phyloP scores from a whole-genome alignment of 2,888 invertebrate genomes.

The Asteroscopus sphinx region DNA sequence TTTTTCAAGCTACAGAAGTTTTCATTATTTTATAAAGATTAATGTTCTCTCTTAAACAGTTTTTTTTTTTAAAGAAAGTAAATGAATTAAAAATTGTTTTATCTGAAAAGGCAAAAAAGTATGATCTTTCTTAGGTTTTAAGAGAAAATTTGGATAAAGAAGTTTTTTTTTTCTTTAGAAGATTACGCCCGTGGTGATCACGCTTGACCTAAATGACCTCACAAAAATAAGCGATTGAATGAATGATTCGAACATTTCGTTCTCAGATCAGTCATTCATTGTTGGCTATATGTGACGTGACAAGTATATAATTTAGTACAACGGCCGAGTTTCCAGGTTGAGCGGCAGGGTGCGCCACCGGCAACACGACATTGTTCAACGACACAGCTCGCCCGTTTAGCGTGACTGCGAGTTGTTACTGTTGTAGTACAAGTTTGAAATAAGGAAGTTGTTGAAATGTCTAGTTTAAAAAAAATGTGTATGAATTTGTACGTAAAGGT shows the following conservation, averaged over 20 bases:
- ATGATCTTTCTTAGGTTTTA: no score
- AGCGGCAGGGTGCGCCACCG: constrained; percentile 51
- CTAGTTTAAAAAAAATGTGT: neutral
- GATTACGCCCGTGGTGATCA: neutral
- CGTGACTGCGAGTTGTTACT: constrained; percentile 59
- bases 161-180: no score
- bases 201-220: neutral
- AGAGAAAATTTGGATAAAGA: no score
- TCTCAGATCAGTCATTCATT: constrained; percentile 26
- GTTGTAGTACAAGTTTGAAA: constrained; percentile 31
- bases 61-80: no score
- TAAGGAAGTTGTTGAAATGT: constrained; percentile 3
- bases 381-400: constrained; percentile 56
- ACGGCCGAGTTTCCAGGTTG: constrained; percentile 29
- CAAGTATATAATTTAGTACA: constrained; percentile 41
- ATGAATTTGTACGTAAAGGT: no score
- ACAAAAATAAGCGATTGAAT: neutral
- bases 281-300: constrained; percentile 35
- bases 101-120: no score
- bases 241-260: constrained; percentile 1
- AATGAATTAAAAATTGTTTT: no score
- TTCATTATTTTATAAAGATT: no score
- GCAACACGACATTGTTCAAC: constrained; percentile 55
- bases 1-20: no score
- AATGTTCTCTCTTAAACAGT: no score